Evolutionary conservation across 2,113 vertebrate species (phyloP).

Genomic region (Charadrius vociferus): DNA sequence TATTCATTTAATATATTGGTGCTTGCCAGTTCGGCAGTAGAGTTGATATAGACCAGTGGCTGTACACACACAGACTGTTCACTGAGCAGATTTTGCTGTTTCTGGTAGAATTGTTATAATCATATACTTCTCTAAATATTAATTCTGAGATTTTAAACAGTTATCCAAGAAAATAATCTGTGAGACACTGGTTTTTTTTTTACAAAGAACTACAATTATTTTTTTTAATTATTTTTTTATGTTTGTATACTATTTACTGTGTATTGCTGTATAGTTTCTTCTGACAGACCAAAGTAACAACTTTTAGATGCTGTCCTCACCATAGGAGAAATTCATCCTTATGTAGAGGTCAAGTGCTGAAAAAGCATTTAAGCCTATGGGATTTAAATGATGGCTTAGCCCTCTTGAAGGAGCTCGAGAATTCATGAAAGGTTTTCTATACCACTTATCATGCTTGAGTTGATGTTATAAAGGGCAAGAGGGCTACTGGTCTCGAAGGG

Average conservation of each 20-base stretch:
- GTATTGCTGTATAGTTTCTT: not conserved
- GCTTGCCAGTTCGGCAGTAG: slow-evolving; percentile 16
- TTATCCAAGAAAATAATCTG: not conserved
- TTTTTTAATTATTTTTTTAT: not conserved
- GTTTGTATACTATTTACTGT: not conserved
- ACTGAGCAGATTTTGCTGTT: slow-evolving; percentile 34
- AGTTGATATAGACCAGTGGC: slow-evolving; percentile 38
- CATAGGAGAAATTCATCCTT: not conserved
- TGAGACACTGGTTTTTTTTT: not conserved
- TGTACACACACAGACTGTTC: slow-evolving; percentile 14
- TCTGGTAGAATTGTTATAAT: not conserved
- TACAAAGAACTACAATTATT: not conserved
- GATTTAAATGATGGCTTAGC: slow-evolving; percentile 4
- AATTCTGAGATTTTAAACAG: not conserved
- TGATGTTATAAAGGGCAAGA: not conserved
- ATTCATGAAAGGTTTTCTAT: slow-evolving; percentile 4
- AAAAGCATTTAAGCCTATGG: slow-evolving; percentile 15
- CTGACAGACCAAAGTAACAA: not conserved
- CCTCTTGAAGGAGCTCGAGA: not conserved
- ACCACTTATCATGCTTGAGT: not conserved
- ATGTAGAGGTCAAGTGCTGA: slow-evolving; percentile 29
- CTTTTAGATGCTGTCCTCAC: not conserved
- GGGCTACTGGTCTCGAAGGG: not conserved
- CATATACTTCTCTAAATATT: not conserved
- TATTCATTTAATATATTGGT: slow-evolving; percentile 73